Base-by-base conservation (phyloP, 2,113 vertebrate species). In the Charadrius vociferus region DNA sequence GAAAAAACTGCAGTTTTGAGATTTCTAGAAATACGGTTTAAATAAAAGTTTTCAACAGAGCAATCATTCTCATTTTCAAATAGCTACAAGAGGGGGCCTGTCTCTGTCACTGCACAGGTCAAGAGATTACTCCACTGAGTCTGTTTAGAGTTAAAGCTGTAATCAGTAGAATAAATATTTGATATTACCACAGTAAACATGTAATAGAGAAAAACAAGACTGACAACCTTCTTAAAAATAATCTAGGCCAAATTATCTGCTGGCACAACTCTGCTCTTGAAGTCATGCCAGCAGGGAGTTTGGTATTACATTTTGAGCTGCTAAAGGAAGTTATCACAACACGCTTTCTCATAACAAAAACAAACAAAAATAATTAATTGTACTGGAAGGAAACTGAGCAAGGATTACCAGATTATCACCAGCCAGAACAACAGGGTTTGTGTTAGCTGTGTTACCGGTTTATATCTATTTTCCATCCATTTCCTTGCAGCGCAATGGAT, bases 151-250 rank as follows among this genome's bases (percentile, higher is more conserved):
- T 66, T 90, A 87, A 88, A 95, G 49, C 86, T 66, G 41, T 85
- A 95, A 91, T 87, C 73, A 68, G 62, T 36, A 95, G 30, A 66
- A 93, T 79, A 96, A 94, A 91, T 94, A 95, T 94, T 95, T 93
- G n/a, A 47, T 85, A 70, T 62, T 91, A 80, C 45, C 78, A 77
- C 41, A 87, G 52, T 66, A 88, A 95, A 59, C 53, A 85, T 39
- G 11, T 55, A 70, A 91, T 32, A 73, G 53, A 12, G 3, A 45
- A 87, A 95, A 95, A 95, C 83, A 95, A 96, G 94, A 96, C 74
- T 78, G 93, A 95, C 94, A 94, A 78, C 84, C 81, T 94, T 95
- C 86, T 93, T 91, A 79, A 96, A 97, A 97, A 97, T 96, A 95
- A 95, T 91, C 86, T 94, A 93, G 81, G 84, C 91, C 94, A 97